These are phyloP conservation scores for Plumapathes pennacea DNA, from an alignment of 92 coral and sea anemone species.

Conservation along the genomic window DNA sequence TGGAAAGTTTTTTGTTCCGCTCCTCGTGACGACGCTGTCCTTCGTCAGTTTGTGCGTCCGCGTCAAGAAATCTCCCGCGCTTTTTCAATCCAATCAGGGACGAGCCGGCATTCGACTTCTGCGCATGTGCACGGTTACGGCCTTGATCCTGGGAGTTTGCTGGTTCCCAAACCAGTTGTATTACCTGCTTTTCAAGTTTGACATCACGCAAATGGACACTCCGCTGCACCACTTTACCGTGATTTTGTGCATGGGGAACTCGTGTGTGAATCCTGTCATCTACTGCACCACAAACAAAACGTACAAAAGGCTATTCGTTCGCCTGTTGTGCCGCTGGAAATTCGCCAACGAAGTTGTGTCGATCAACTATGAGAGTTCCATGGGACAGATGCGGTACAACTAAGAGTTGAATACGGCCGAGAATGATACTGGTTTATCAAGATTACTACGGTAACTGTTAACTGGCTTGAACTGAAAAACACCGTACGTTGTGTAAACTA, in stretches of 20 bases:
- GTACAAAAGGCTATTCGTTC: constrained; percentile 36
- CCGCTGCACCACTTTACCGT: constrained; percentile 64
- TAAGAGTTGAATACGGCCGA: too few relatives aligned
- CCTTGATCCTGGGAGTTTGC: constrained; percentile 53
- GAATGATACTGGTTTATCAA: too few relatives aligned
- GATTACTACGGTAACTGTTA: too few relatives aligned
- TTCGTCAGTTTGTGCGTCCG: constrained; percentile 55
- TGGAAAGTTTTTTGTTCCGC: constrained; percentile 64
- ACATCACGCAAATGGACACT: constrained; percentile 58
- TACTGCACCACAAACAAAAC: constrained; percentile 62
- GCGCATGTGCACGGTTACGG: constrained; percentile 74
- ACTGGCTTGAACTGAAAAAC: too few relatives aligned
- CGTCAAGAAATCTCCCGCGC: constrained; percentile 53
- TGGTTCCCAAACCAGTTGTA: constrained; percentile 85
- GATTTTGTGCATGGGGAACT: constrained; percentile 70
- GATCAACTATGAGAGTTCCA: too few relatives aligned
- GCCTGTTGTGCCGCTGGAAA: constrained; percentile 2
- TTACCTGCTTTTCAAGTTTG: constrained; percentile 76
- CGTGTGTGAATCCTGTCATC: constrained; percentile 73
- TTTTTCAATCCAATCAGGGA: constrained; percentile 61
- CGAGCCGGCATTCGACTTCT: constrained; percentile 64
- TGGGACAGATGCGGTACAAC: too few relatives aligned
- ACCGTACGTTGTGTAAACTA: too few relatives aligned
- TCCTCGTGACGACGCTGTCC: constrained; percentile 41
- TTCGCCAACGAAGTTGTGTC: too few relatives aligned